Conservation (phyloP, 2,113 vertebrate genomes). For the Toxotes jaculatrix region DNA sequence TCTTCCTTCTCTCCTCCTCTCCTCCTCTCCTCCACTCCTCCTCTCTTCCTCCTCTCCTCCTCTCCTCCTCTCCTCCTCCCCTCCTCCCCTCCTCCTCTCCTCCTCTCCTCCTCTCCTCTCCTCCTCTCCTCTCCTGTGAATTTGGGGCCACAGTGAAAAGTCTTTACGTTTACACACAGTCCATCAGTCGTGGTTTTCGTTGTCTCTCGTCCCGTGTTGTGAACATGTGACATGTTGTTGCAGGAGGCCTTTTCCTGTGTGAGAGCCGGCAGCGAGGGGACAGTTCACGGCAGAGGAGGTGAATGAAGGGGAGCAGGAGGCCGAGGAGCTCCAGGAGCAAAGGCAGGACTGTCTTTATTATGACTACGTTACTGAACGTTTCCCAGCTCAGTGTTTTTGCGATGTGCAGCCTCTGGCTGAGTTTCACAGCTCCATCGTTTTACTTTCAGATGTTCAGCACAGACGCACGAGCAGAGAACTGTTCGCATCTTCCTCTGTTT, state of each 20-base stretch:
- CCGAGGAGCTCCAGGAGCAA: background rate
- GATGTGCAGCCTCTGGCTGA: background rate
- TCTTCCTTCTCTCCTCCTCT: too few species aligned
- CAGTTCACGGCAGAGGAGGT: background rate
- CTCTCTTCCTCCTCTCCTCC: too few species aligned
- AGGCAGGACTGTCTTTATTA: constrained; percentile 24
- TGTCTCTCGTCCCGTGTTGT: background rate
- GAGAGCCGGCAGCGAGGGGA: background rate
- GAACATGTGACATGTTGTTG: background rate
- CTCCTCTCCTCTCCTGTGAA: too few species aligned
- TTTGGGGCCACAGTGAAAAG: too few species aligned
- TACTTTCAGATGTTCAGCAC: background rate
- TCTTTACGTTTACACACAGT: too few species aligned
- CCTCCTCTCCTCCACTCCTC: too few species aligned
- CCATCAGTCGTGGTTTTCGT: too few species aligned
- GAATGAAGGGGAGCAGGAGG: background rate
- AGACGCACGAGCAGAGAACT: background rate
- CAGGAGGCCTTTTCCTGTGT: background rate
- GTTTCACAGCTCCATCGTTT: background rate
- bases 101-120: too few species aligned
- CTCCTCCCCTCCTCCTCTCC: too few species aligned
- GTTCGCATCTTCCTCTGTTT: background rate
- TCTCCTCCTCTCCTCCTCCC: too few species aligned
- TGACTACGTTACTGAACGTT: background rate
- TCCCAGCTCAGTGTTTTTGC: background rate